These are phyloP conservation scores for Mystacornis crossleyi DNA, from an alignment of 2,113 vertebrate genomes.

Conservation along the genomic window DNA sequence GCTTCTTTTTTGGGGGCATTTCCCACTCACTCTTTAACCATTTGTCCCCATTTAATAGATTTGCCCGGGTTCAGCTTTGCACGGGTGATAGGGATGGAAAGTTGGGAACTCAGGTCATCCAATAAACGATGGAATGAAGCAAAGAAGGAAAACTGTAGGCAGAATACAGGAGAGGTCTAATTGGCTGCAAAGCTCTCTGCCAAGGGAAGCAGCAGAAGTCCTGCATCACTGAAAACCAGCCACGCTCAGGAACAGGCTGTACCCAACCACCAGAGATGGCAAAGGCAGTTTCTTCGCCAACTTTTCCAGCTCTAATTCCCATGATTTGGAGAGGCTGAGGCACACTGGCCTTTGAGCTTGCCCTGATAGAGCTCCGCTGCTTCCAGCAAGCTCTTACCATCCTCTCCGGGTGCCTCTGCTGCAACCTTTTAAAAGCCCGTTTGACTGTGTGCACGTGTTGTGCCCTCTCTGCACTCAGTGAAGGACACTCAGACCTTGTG, in stretches of 20 bases:
- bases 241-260: constrained; percentile 13
- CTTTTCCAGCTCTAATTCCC: background rate
- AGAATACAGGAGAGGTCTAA: background rate
- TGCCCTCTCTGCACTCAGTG: background rate
- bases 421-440: background rate
- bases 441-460: fast-evolving
- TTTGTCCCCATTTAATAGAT: background rate
- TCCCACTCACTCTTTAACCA: background rate
- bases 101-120: background rate
- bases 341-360: background rate
- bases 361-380: background rate
- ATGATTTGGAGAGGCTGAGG: background rate
- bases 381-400: background rate
- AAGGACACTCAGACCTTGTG: background rate
- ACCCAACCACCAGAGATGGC: background rate
- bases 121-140: background rate
- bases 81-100: background rate
- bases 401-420: background rate
- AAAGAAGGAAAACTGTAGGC: background rate
- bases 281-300: background rate
- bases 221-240: background rate
- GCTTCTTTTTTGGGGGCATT: background rate
- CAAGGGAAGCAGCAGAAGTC: constrained; percentile 32
- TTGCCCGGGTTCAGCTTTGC: background rate
- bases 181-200: background rate